Percentiles rank a stretch among this genome's conserved stretches.
phyloP scores from a whole-genome alignment of 2,888 invertebrate species.

The Agapostemon virescens region DNA sequence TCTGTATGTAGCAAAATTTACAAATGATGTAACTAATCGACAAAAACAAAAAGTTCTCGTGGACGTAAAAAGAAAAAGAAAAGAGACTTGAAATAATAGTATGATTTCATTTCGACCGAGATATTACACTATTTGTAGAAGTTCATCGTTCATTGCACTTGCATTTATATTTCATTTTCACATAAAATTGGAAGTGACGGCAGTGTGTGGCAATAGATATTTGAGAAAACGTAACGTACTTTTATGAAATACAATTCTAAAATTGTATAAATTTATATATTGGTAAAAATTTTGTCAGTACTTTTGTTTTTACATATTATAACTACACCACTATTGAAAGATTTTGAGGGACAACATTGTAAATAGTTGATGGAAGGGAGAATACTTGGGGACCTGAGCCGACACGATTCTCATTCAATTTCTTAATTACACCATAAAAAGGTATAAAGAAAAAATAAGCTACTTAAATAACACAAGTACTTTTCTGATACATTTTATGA shows the following conservation, averaged over 20 bases:
- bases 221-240: conserved; percentile 29
- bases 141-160: conserved; percentile 21
- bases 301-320: conserved; percentile 30
- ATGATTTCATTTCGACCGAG: neutral
- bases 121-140: conserved; percentile 1
- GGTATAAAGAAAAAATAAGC: neutral
- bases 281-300: conserved; percentile 18
- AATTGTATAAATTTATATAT: conserved; percentile 35
- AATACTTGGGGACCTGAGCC: conserved; percentile 77
- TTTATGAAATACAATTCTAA: conserved; percentile 30
- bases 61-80: conserved; percentile 1
- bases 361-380: conserved; percentile 70
- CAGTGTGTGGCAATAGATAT: conserved; percentile 47
- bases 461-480: neutral
- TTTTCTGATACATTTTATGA: conserved; percentile 39
- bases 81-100: neutral
- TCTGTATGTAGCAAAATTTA: conserved; percentile 32
- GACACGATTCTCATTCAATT: conserved; percentile 65
- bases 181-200: conserved; percentile 38
- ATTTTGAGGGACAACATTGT: conserved; percentile 67
- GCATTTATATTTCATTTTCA: conserved; percentile 32
- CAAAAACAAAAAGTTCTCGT: conserved; percentile 2
- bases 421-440: conserved; percentile 48
- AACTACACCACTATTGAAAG: conserved; percentile 55
- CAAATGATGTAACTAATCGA: conserved; percentile 30